phyloP scores from a whole-genome alignment of 53 echinoderm and acorn worm species.

The Crossaster papposus region DNA sequence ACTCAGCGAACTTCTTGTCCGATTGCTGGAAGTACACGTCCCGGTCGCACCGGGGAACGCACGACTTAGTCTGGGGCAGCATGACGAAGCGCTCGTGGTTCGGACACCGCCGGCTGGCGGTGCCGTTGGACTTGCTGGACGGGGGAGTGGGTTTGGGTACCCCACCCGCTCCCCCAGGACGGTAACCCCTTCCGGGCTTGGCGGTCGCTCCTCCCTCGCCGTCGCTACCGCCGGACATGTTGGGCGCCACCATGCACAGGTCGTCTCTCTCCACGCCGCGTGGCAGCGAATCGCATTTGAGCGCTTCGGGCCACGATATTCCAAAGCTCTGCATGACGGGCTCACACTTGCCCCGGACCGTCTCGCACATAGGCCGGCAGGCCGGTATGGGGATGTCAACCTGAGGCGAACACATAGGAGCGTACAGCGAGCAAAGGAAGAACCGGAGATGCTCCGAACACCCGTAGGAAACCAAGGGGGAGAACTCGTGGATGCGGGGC shows the following conservation, averaged over 20 bases:
- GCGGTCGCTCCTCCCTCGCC: slow-evolving; percentile 19
- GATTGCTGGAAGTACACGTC: slow-evolving; percentile 88
- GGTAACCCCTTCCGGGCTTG: slow-evolving; percentile 6
- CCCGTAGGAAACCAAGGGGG: slow-evolving; percentile 87
- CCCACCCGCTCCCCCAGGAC: slow-evolving; percentile 22
- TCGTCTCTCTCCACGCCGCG: slow-evolving; percentile 68
- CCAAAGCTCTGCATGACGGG: slow-evolving; percentile 92
- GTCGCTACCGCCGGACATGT: slow-evolving; percentile 61
- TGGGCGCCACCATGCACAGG: slow-evolving; percentile 96
- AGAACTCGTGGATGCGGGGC: slow-evolving; percentile 89
- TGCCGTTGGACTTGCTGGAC: slow-evolving; percentile 31
- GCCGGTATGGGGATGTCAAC: slow-evolving; percentile 90
- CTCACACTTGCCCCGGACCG: slow-evolving; percentile 81
- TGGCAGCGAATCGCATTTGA: slow-evolving; percentile 88
- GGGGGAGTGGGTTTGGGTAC: slow-evolving; percentile 12
- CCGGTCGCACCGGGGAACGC: slow-evolving; percentile 85
- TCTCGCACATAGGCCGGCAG: slow-evolving; percentile 95
- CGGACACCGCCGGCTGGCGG: slow-evolving; percentile 44
- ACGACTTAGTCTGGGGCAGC: slow-evolving; percentile 77
- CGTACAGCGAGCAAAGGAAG: slow-evolving; percentile 93
- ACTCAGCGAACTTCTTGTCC: slow-evolving; percentile 89
- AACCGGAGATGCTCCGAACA: slow-evolving; percentile 87
- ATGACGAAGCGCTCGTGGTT: slow-evolving; percentile 83
- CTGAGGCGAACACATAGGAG: slow-evolving; percentile 94
- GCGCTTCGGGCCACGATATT: slow-evolving; percentile 83